phyloP scores from a whole-genome alignment of 2,888 invertebrate genomes.

The Macropis europaea region DNA sequence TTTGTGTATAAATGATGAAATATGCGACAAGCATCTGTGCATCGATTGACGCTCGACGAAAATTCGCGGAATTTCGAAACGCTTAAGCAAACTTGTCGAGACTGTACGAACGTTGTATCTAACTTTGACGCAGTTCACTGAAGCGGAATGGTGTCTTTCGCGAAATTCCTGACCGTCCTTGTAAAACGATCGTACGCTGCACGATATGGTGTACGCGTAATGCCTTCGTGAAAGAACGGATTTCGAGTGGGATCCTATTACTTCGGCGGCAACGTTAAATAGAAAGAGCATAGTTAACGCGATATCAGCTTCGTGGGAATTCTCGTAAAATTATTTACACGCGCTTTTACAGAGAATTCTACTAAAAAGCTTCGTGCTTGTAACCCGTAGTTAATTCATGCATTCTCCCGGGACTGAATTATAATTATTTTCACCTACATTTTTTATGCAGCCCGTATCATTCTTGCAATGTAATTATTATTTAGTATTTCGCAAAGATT shows the following conservation, averaged over 20 bases:
- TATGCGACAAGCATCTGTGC: conserved; percentile 4
- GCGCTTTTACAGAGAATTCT: not conserved
- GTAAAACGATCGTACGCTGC: conserved; percentile 45
- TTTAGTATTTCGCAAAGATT: no score
- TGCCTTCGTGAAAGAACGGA: conserved; percentile 36
- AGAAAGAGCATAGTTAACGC: conserved; percentile 26
- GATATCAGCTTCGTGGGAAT: conserved; percentile 17
- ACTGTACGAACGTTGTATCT: conserved; percentile 16
- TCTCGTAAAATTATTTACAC: conserved; percentile 19
- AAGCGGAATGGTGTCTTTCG: conserved; percentile 29
- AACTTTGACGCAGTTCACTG: conserved; percentile 17
- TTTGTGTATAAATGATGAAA: no score
- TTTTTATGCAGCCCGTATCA: no score
- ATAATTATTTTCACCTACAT: conserved; percentile 2
- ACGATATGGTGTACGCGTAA: conserved; percentile 6
- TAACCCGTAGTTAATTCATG: not conserved
- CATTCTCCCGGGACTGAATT: not conserved
- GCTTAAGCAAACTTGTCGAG: conserved; percentile 18
- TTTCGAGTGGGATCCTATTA: conserved; percentile 50
- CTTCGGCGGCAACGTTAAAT: conserved; percentile 25
- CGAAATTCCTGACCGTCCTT: conserved; percentile 44
- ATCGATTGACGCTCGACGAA: conserved; percentile 19
- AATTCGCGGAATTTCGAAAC: conserved; percentile 36
- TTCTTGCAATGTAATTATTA: no score
- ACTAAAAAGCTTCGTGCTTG: not conserved